These are phyloP conservation scores for Ichneumoninae sp. DNA, from an alignment of 2,888 invertebrate genomes.

Conservation along the genomic window DNA sequence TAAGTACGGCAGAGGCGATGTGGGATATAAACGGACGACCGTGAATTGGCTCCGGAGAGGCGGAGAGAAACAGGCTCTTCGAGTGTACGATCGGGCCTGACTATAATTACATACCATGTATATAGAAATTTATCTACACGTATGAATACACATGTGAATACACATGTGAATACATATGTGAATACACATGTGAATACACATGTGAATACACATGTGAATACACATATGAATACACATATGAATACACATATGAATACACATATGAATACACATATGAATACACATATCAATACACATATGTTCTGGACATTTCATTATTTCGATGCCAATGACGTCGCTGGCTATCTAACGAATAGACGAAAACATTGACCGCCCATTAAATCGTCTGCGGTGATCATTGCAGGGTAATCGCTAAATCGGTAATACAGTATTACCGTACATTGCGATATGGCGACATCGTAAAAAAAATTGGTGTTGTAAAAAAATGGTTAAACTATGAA, in stretches of 20 bases:
- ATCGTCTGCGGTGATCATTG: background rate
- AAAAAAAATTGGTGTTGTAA: no score
- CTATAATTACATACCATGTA: constrained; percentile 32
- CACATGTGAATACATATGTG: background rate
- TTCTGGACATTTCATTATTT: background rate
- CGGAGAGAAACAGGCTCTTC: constrained; percentile 69
- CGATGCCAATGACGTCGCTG: background rate
- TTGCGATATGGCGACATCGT: no score
- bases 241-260: background rate
- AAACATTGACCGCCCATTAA: background rate
- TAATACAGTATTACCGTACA: no score
- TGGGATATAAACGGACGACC: background rate
- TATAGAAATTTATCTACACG: background rate
- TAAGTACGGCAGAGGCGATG: background rate
- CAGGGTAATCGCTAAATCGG: background rate
- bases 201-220: background rate
- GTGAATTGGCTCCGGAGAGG: constrained; percentile 58
- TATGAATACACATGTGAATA: background rate
- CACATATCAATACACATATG: background rate
- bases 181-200: background rate
- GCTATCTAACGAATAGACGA: no score
- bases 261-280: background rate
- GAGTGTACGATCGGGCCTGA: constrained; percentile 60
- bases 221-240: background rate
- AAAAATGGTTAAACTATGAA: no score